Evolutionary conservation across 53 echinoderm and acorn worm genomes (phyloP), one percentile per base, ranked within the genome.

Genomic region (Paracentrotus lividus): DNA sequence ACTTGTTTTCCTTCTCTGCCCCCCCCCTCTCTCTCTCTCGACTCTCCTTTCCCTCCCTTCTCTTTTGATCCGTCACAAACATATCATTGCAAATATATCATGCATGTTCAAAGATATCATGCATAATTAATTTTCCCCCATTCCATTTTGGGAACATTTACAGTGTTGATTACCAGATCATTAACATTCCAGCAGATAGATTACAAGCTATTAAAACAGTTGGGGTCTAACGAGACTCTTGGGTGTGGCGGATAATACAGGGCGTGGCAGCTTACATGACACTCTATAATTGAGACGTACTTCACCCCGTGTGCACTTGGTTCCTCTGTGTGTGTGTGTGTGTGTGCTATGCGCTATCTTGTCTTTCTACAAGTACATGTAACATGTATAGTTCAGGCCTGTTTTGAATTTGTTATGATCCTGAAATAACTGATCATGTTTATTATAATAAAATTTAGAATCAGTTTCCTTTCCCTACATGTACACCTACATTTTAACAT

Each of bases 241-340:
- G 88, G 88, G 88, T 56, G 88, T 88, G 88, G 54, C 88, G 33
- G 54, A 23, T 88, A 59, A 88, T 88, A 36, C 38, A 56, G 88
- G 88, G 88, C 12, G 88, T 56, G 56, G 59, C 43, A 36, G 18
- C 58, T 53, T 16, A 72, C 12, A 85, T 26, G 29, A 88, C 88
- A 6, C 88, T 88, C n/a, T n/a, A n/a, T n/a, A 88, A 88, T 88
- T 56, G 88, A 51, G 85, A 85, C 85, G 31, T 5, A n/a, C 49
- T 85, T 72, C 36, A 18, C 18, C 18, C 36, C 10, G 72, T 72
- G 57, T 14, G 21, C 14, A n/a, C 67, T 31, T 67, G 14, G 31
- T 27, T 4, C 72, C n/a, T n/a, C n/a, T n/a, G n/a, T n/a, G n/a
- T n/a, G n/a, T n/a, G n/a, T n/a, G n/a, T n/a, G 40, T 72, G 21